These are phyloP conservation scores for Penaeus vannamei DNA, from an alignment of 1,140 invertebrate genomes.

Conservation along the genomic window DNA sequence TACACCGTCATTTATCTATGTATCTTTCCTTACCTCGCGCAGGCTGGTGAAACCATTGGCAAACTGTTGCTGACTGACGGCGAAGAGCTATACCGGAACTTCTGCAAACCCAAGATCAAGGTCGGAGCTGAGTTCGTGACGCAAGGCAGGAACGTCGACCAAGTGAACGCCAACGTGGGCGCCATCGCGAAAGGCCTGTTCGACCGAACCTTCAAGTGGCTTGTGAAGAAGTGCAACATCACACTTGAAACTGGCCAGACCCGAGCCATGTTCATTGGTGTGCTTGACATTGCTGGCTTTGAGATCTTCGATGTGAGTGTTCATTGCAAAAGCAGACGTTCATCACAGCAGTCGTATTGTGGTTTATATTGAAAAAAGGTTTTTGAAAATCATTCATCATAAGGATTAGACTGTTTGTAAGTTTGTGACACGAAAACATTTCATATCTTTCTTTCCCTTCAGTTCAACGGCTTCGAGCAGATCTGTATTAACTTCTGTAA, in stretches of 20 bases:
- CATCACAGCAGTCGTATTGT: too few species aligned
- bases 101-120: conserved; percentile 76
- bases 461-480: too few species aligned
- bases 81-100: conserved; percentile 75
- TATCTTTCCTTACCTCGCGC: conserved; percentile 66
- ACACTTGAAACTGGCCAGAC: conserved; percentile 66
- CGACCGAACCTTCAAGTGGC: conserved; percentile 73
- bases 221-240: conserved; percentile 75
- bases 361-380: too few species aligned
- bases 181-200: conserved; percentile 74
- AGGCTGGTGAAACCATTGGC: conserved; percentile 75
- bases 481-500: too few species aligned
- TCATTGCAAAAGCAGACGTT: conserved; percentile 90
- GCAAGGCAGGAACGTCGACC: conserved; percentile 87
- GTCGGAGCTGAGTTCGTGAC: too few species aligned
- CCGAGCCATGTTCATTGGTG: too few species aligned
- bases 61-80: conserved; percentile 74
- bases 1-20: too few species aligned
- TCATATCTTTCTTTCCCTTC: conserved; percentile 87
- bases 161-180: conserved; percentile 70
- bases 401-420: too few species aligned
- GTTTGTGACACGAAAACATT: conserved; percentile 75
- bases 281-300: conserved; percentile 59
- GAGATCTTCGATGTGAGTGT: conserved; percentile 73
- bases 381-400: too few species aligned